Percentiles rank a stretch among this genome's conserved stretches.
Conservation (phyloP, 2,797 vertebrate species). For the Botia almorhae region DNA sequence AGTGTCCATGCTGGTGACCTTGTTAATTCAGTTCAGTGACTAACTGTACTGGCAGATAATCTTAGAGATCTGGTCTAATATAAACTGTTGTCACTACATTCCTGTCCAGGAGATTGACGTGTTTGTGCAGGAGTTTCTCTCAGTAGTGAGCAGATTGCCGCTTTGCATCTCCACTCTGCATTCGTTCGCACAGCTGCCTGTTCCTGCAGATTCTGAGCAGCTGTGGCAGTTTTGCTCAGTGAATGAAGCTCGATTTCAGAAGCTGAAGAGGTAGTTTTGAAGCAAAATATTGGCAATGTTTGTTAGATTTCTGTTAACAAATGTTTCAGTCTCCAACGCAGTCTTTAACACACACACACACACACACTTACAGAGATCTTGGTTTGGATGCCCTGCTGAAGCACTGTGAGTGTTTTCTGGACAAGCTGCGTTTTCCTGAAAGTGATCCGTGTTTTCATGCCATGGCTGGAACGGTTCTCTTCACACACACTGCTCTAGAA, state of each 20-base stretch:
- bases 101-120: slow-evolving; percentile 72
- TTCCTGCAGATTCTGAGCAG: slow-evolving; percentile 62
- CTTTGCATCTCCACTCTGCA: slow-evolving; percentile 71
- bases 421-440: slow-evolving; percentile 77
- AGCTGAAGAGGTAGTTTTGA: slow-evolving; percentile 72
- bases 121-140: slow-evolving; percentile 75
- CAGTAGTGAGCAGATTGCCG: slow-evolving; percentile 75
- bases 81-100: no score
- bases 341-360: background rate
- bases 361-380: slow-evolving; percentile 68
- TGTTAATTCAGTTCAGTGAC: no score
- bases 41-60: no score
- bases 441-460: slow-evolving; percentile 73
- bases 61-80: no score
- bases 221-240: slow-evolving; percentile 69
- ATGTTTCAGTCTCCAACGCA: background rate
- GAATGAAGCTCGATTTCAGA: slow-evolving; percentile 70
- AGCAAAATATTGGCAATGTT: background rate
- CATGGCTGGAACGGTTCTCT: slow-evolving; percentile 78
- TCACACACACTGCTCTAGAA: slow-evolving; percentile 71
- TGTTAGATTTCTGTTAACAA: background rate
- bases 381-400: slow-evolving; percentile 75
- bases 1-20: no score
- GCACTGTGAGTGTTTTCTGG: slow-evolving; percentile 72
- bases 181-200: slow-evolving; percentile 62